phyloP scores from a whole-genome alignment of 2,113 vertebrate genomes.

The Antechinus stuartii region DNA sequence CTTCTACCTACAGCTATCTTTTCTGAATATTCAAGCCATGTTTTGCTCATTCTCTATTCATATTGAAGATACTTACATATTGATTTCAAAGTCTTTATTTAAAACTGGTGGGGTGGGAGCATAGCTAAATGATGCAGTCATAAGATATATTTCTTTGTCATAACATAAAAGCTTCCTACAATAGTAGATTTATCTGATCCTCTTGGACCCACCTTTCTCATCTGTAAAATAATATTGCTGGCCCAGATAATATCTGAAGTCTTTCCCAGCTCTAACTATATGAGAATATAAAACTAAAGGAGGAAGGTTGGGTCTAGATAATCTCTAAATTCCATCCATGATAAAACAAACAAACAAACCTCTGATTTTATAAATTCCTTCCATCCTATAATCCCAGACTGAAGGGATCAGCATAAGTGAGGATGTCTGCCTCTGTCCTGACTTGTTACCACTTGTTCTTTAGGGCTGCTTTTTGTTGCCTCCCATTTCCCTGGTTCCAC shows the following conservation, averaged over 20 bases:
- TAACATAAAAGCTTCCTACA: no score
- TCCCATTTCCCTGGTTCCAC: not conserved
- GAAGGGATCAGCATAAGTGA: not conserved
- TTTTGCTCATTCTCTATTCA: not conserved
- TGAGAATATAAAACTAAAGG: not conserved
- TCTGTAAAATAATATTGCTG: not conserved
- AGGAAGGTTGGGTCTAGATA: not conserved
- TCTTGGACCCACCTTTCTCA: not conserved
- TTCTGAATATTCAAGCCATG: not conserved
- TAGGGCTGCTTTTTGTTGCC: not conserved
- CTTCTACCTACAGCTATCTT: not conserved
- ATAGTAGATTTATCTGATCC: not conserved
- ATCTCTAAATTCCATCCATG: not conserved
- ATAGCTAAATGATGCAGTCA: not conserved
- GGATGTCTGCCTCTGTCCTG: not conserved
- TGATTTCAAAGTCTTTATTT: not conserved
- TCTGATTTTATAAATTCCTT: not conserved
- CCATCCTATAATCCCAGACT: not conserved
- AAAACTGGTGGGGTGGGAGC: not conserved
- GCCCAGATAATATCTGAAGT: not conserved
- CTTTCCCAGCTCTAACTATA: not conserved
- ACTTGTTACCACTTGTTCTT: not conserved
- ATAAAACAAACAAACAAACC: not conserved
- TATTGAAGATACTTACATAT: not conserved
- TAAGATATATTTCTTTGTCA: not conserved